Base-by-base conservation (phyloP, 1,140 invertebrate species). In the Aphelenchoides fujianensis region DNA sequence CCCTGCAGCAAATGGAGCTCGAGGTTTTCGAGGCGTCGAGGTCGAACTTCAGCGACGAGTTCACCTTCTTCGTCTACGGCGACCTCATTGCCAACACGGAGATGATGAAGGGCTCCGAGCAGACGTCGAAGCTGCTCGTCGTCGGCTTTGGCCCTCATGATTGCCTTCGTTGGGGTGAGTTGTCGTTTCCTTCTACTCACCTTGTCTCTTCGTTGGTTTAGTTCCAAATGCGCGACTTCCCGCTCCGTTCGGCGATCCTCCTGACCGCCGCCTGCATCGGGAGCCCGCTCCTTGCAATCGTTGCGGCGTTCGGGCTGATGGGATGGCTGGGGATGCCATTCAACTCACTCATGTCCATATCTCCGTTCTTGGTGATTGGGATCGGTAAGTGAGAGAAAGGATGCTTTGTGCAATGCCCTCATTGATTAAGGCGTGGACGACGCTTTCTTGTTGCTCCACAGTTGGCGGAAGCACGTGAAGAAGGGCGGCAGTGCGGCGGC, bases 11-110 rank as follows among this genome's bases (percentile, higher is more conserved):
- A 16, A 59, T 76, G 28, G 74, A 76, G 48, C 36, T 80, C 36
- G 37, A 53, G 27, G n/a, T 76, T n/a, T 76, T 70, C 32, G 61
- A 73, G 3, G 48, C 32, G 16, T 41, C 16, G 23, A 23, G 64
- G 62, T 23, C n/a, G 62, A 76, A 75, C 19, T 76, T 76, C 32
- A 34, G 9, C 32, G 32, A 66, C 1, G 30, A 35, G 3, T 75
- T 79, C 16, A 59, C 19, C 9, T 55, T 80, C 31, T 36, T 69
- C 35, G 70, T 76, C 19, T 76, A 76, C 54, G 74, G 30, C 3
- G 74, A 76, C 34, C 54, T 74, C 37, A 68, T 77, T 27, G 77
- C 73, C 9, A 79, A 79, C 55, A 23, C 57, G 31, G 75, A 77
- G 71, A 77, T 77, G 75, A 71, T 79, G 36, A n/a, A 31, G 9